Percentiles rank a stretch among this genome's conserved stretches.
These are phyloP conservation scores for Epinotia demarniana DNA, from an alignment of 2,888 invertebrate species.

Conservation along the genomic window DNA sequence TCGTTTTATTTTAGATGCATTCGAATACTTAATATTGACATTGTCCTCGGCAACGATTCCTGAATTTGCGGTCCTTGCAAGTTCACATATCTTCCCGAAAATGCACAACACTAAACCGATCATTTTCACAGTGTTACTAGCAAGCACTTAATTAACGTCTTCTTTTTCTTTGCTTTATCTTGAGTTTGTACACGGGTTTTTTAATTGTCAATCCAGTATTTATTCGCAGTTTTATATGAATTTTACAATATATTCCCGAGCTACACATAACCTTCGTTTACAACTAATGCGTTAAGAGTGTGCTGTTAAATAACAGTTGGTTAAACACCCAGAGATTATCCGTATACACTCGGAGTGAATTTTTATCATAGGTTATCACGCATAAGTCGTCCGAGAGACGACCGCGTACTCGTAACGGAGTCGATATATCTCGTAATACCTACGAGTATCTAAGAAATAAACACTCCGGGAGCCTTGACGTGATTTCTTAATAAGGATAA, in stretches of 20 bases:
- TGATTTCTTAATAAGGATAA: conserved; percentile 66
- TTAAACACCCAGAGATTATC: conserved; percentile 44
- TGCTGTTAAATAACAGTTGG: conserved; percentile 51
- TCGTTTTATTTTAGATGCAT: conserved; percentile 45
- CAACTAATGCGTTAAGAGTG: conserved; percentile 56
- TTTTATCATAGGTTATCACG: conserved; percentile 71
- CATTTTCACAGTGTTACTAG: conserved; percentile 58
- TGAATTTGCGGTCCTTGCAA: conserved; percentile 56
- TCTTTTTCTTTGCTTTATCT: conserved; percentile 65
- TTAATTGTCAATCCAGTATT: conserved; percentile 50
- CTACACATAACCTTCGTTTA: conserved; percentile 59
- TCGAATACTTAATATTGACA: conserved; percentile 40
- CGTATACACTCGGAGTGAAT: conserved; percentile 49
- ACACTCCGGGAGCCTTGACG: conserved; percentile 61
- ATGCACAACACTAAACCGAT: conserved; percentile 72
- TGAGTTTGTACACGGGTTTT: conserved; percentile 52
- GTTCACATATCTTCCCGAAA: conserved; percentile 66
- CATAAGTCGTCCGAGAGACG: conserved; percentile 54
- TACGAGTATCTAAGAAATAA: conserved; percentile 42
- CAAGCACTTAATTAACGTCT: conserved; percentile 50
- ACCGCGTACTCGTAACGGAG: conserved; percentile 57
- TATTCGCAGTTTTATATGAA: conserved; percentile 47
- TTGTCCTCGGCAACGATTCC: conserved; percentile 40
- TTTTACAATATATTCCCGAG: conserved; percentile 50
- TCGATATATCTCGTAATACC: conserved; percentile 54